Evolutionary conservation across 1,140 invertebrate species (phyloP).

Genomic region (Euborellia annulipes): DNA sequence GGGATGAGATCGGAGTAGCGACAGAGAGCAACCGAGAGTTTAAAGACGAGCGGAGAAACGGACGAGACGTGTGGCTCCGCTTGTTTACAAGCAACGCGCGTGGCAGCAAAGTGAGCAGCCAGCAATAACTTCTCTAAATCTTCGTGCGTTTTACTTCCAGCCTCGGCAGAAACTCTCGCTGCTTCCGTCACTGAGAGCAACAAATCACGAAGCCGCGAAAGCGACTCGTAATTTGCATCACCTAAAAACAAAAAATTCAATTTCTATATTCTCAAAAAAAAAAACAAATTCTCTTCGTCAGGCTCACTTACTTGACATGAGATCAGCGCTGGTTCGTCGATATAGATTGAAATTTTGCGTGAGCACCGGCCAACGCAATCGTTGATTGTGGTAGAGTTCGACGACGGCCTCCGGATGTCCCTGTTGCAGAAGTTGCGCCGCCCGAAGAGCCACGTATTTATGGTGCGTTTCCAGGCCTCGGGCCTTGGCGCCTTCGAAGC

Average conservation of each 20-base stretch:
- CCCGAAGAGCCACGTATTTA: conserved; percentile 77
- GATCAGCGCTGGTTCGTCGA: conserved; percentile 34
- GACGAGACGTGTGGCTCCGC: conserved; percentile 39
- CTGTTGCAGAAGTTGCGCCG: conserved; percentile 47
- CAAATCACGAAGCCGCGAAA: too few relatives aligned
- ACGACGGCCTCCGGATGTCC: conserved; percentile 22
- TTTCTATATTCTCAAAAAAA: too few relatives aligned
- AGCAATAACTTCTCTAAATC: conserved; percentile 43
- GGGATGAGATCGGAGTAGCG: conserved; percentile 82
- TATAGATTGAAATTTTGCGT: conserved; percentile 79
- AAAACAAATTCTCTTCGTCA: too few relatives aligned
- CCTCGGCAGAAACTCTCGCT: conserved; percentile 13
- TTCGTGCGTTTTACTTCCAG: conserved; percentile 17
- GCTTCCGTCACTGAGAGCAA: conserved; percentile 13
- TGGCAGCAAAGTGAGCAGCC: conserved; percentile 45
- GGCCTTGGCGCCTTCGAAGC: conserved; percentile 69
- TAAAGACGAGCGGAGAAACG: conserved; percentile 47
- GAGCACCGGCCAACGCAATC: conserved; percentile 62
- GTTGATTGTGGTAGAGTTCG: conserved; percentile 57
- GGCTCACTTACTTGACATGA: not conserved
- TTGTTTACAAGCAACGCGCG: conserved; percentile 39
- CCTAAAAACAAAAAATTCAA: too few relatives aligned
- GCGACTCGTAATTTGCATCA: too few relatives aligned
- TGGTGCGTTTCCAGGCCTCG: conserved; percentile 57
- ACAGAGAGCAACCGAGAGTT: conserved; percentile 64